Base-by-base conservation (phyloP, 1,140 invertebrate species). In the Cotesia chilonis region DNA sequence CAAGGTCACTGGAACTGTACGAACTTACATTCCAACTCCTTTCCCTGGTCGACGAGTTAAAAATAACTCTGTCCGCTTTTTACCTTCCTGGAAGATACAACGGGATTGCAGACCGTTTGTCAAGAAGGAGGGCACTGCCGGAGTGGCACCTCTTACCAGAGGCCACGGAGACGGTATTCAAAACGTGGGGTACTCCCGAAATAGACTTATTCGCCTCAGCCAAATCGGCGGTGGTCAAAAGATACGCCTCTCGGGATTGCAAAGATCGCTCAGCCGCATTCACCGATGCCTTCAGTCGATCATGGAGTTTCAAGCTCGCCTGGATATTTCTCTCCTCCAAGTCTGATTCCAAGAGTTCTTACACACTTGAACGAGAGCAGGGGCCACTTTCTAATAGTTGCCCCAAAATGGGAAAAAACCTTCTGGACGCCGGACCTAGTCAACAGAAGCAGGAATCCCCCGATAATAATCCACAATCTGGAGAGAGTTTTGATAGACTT, bases 291-390 rank as follows among this genome's bases (percentile, higher is more conserved):
- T 80, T 84, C 76, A 80, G 78, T 63, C 74, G 20, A 28, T 37
- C 37, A 41, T 82, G 81, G 83, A 36, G 76, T 6, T 84, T 66
- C 66, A 75, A 47, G n/a, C 76, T 84, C 28, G 81, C 77, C 7
- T 85, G 81, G 81, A 69, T 84, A 1, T 85, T 85, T 59, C 82
- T n/a, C 83, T 7, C 82, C 81, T n/a, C 82, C 83, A 2, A 80
- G 66, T 67, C 76, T 84, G 12, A 80, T 85, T 4, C 80, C 82
- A 2, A 74, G 75, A 70, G 75, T 83, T 0, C 63, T 85, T 10
- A 54, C 20, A 0, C 82, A 85, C 36, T 75, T 83, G n/a, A 83
- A 83, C 73, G 57, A 55, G 41, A 71, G 78, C 7, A 54, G 35
- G 17, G 64, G 70, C 10, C 10, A 17, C 12, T 72, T 60, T 12